phyloP scores from a whole-genome alignment of 2,888 invertebrate genomes.

The Macrophya alboannulata region DNA sequence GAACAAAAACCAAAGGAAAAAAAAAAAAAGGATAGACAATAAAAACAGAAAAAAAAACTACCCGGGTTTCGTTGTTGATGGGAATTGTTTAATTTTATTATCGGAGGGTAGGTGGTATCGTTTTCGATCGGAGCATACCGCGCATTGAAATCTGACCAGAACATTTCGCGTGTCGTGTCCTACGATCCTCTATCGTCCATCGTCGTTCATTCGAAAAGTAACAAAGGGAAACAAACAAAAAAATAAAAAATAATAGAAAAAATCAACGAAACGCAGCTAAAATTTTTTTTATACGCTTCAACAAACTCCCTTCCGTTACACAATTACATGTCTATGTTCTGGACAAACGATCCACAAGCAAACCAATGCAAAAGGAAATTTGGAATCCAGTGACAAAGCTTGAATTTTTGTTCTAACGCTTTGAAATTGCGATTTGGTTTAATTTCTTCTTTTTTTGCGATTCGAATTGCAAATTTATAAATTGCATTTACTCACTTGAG shows the following conservation, averaged over 20 bases:
- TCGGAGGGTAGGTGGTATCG: constrained; percentile 13
- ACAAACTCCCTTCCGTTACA: neutral
- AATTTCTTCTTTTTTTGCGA: neutral
- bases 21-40: neutral
- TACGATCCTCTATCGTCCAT: constrained; percentile 6
- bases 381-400: constrained; percentile 26
- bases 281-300: neutral
- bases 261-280: neutral
- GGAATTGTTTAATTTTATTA: constrained; percentile 6
- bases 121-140: neutral
- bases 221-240: neutral
- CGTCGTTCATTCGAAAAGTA: neutral
- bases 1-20: neutral
- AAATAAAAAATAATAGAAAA: neutral
- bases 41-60: neutral
- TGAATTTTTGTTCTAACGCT: neutral
- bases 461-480: neutral
- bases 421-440: neutral
- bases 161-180: neutral
- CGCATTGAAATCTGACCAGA: constrained; percentile 33
- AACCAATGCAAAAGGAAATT: constrained; percentile 10
- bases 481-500: neutral
- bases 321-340: neutral
- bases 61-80: constrained; percentile 11
- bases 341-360: neutral